Evolutionary conservation across 1,140 invertebrate species (phyloP), one percentile per base, ranked within the genome.

Genomic region (Procambarus virginalis): DNA sequence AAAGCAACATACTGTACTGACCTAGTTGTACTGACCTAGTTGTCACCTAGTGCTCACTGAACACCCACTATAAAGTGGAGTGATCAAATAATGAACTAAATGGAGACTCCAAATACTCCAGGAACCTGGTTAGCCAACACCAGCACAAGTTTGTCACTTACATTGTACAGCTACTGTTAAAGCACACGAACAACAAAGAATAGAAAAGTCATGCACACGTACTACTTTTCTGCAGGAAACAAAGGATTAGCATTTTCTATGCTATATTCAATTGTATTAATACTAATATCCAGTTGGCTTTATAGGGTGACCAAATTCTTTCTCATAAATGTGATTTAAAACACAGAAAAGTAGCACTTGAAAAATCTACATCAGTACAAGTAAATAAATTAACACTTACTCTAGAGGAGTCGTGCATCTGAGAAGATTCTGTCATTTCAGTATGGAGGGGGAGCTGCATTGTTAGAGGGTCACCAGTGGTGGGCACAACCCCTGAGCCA

Each of bases 401-500:
- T 76, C 89, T 91, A 14, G 89, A 91, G 60, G 89, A 91, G 51
- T 91, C 89, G 48, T 91, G 89, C 2, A 91, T 64, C 60, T 86
- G 89, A 14, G 89, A 86, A 75, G 89, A 68, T 73, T 91, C 89
- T 8, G 89, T 75, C 58, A 91, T 83, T 46, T 91, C 89, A 22
- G 89, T 51, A 81, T 91, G 89, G 51, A 91, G 84, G 79, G 89
- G 89, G 64, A 91, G 89, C 34, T 68, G 84, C 84, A 91, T 83
- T 46, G 84, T 75, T 46, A 91, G 34, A 34, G 89, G 60, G 70
- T 91, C 89, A 45, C 89, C 84, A 12, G 48, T 76, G 9, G 84
- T 45, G 12, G 64, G 60, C n/a, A 86, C 79, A 46, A 80, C 89
- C 17, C 83, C 84, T 17, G 77, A 60, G 12, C 84, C 84, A 81